Percentiles rank a stretch among this genome's conserved stretches.
These are phyloP conservation scores for Grapholita molesta DNA, from an alignment of 1,140 invertebrate genomes.

Conservation along the genomic window DNA sequence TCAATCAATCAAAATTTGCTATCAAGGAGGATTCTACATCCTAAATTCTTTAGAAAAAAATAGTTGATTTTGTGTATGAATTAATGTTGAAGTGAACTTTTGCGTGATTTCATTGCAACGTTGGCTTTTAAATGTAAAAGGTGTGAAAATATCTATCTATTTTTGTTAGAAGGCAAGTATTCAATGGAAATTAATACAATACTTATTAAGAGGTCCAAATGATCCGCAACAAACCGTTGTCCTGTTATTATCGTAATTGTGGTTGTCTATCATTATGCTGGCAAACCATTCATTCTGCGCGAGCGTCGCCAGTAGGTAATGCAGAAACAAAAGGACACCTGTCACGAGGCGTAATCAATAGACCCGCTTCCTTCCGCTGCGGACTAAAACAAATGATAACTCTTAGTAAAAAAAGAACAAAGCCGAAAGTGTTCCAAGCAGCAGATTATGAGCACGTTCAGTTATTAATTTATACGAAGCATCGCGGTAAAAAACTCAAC, in stretches of 20 bases:
- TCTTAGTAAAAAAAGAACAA: constrained; percentile 61
- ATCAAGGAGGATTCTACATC: no score
- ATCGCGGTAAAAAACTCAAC: constrained; percentile 71
- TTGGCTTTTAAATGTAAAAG: no score
- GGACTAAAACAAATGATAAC: constrained; percentile 67
- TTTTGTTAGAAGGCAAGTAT: no score
- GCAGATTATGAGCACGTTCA: constrained; percentile 75
- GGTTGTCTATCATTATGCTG: constrained; percentile 19
- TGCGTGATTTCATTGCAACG: no score
- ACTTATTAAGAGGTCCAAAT: background rate
- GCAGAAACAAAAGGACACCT: constrained; percentile 49
- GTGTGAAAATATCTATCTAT: no score
- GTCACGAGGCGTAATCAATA: constrained; percentile 64
- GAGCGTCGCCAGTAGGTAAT: constrained; percentile 3
- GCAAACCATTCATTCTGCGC: constrained; percentile 9
- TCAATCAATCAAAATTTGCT: no score
- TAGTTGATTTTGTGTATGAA: no score
- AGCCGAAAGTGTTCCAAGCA: constrained; percentile 73
- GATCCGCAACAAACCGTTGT: background rate
- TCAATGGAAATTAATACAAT: background rate
- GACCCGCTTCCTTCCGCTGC: constrained; percentile 55
- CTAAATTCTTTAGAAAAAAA: no score
- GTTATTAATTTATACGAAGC: constrained; percentile 77
- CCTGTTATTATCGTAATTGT: background rate
- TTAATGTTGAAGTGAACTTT: no score